Evolutionary conservation across 1,140 invertebrate genomes (phyloP), one percentile per base, ranked within the genome.

Genomic region (Temnothorax longispinosus): DNA sequence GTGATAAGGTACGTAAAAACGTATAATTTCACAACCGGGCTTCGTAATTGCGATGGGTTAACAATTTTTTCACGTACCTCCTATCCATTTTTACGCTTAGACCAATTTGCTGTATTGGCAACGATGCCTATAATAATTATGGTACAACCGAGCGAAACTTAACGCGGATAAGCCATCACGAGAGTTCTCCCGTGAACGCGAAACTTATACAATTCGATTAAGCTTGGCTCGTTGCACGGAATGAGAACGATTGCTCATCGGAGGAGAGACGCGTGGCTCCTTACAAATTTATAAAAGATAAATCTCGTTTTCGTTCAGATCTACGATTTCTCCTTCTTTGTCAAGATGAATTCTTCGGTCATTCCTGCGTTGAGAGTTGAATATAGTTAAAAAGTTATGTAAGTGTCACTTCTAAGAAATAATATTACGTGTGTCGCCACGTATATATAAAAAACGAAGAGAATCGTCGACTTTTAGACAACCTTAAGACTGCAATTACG

Each of bases 111-210:
- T 41, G 21, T 27, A 41, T 41, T 5, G 35, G 38, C 54, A 75
- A 47, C 38, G 27, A 32, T 58, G 15, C n/a, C 5, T 77, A 21
- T 21, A 56, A 47, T 77, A 56, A 47, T 77, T 77, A 62, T 41
- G 75, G 41, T 38, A 77, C 74, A 60, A 77, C 56, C 41, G 38
- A 77, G 58, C 75, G 56, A 47, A 75, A 77, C 15, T 44, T 60
- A 27, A 27, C 27, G 27, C 27, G 27, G 27, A 27, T 27, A 27
- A 27, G 27, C 27, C 27, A 27, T 27, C 27, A 27, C 27, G 27
- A 27, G 27, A 27, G 27, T 27, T 27, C 27, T 27, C 27, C 27
- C 38, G 38, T 27, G 54, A 54, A 38, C 5, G n/a, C 18, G 35
- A 44, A 60, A 41, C 21, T 74, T 54, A 54, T 54, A 54, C 32